Evolutionary conservation across 2,888 invertebrate species (phyloP).

Genomic region (Andrena praecox): DNA sequence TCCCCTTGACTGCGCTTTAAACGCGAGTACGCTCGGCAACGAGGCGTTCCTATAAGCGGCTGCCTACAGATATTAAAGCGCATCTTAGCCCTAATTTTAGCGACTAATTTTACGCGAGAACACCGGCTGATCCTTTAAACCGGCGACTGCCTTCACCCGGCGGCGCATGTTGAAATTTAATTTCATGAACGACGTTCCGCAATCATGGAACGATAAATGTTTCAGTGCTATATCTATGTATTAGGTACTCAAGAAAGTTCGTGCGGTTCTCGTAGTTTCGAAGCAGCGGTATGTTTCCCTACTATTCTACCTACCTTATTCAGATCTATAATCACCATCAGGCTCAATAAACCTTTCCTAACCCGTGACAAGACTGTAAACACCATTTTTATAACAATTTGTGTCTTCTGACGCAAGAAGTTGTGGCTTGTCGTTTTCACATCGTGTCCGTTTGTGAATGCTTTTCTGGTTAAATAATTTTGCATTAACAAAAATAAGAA

Average conservation of each 20-base stretch:
- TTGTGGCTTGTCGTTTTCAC: no score
- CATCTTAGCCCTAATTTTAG: constrained; percentile 73
- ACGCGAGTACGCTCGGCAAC: constrained; percentile 56
- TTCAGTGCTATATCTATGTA: constrained; percentile 14
- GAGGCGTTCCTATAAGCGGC: constrained; percentile 67
- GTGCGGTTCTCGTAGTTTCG: neutral
- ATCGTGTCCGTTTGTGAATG: no score
- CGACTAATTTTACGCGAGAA: constrained; percentile 76
- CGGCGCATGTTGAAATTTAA: constrained; percentile 40
- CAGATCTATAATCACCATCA: no score
- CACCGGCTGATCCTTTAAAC: constrained; percentile 66
- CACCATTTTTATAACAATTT: no score
- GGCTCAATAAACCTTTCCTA: no score
- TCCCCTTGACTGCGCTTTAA: constrained; percentile 72
- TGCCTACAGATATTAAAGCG: constrained; percentile 78
- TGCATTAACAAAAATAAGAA: no score
- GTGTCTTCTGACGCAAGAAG: no score
- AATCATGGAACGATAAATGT: constrained; percentile 17
- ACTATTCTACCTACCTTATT: no score
- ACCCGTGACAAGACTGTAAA: no score
- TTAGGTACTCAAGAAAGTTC: neutral
- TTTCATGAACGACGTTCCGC: constrained; percentile 29
- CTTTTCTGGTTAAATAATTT: no score
- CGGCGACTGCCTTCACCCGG: constrained; percentile 33
- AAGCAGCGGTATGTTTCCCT: neutral